Percentiles rank a stretch among this genome's conserved stretches.
Conservation (phyloP, 37 sponge, comb jelly and placozoan genomes). For the Diacarnus erythraeanus region DNA sequence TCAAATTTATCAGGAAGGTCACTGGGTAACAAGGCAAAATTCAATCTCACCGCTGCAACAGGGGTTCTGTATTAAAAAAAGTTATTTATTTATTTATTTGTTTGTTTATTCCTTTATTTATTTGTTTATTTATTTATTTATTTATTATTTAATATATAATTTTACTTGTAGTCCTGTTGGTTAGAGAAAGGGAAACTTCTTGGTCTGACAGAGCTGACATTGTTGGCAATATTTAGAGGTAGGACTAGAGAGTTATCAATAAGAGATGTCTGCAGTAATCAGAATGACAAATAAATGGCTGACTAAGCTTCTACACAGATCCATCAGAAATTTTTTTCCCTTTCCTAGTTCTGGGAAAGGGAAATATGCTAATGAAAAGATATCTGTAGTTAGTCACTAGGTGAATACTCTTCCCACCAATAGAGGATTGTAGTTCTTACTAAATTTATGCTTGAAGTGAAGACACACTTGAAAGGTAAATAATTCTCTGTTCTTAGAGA, state of each 20-base stretch:
- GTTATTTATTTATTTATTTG: not conserved
- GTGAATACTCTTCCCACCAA: too few species aligned
- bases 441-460: not conserved
- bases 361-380: too few species aligned
- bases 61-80: slow-evolving; percentile 18
- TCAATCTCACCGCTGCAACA: slow-evolving; percentile 33
- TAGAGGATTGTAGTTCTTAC: not conserved
- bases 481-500: not conserved
- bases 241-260: slow-evolving; percentile 6
- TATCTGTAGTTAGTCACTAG: too few species aligned
- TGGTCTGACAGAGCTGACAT: not conserved
- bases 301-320: too few species aligned
- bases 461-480: not conserved
- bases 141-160: not conserved
- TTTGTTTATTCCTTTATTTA: too few species aligned
- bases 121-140: not conserved
- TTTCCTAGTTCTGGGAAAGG: too few species aligned
- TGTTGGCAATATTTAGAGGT: slow-evolving; percentile 49
- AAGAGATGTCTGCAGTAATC: not conserved
- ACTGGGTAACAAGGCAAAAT: slow-evolving; percentile 8
- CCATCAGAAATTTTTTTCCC: too few species aligned
- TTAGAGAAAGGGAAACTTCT: slow-evolving; percentile 52
- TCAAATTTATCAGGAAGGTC: not conserved
- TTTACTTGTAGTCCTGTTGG: slow-evolving; percentile 56
- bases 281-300: too few species aligned